Evolutionary conservation across 2,888 invertebrate genomes (phyloP).

Genomic region (Axea sp.): DNA sequence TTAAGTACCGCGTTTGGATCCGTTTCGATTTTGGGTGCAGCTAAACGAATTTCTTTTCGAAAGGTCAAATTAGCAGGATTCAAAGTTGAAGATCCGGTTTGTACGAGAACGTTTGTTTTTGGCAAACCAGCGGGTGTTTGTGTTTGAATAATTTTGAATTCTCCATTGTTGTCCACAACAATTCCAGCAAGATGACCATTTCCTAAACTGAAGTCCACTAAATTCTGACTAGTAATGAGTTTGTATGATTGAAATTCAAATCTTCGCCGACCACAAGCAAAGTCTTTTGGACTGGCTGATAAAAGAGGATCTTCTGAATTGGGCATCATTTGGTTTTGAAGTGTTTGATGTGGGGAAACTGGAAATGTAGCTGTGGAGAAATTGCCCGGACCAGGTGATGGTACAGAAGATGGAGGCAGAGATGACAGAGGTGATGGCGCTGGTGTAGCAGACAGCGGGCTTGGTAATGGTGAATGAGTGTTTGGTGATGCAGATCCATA

Average conservation of each 20-base stretch:
- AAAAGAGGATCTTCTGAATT: conserved; percentile 92
- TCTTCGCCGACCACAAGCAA: conserved; percentile 80
- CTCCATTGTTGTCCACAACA: conserved; percentile 83
- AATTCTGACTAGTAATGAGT: conserved; percentile 80
- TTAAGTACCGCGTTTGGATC: conserved; percentile 65
- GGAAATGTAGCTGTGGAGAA: conserved; percentile 76
- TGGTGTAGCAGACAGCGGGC: conserved; percentile 84
- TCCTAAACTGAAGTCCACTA: conserved; percentile 81
- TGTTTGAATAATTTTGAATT: conserved; percentile 82
- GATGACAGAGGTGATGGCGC: conserved; percentile 80
- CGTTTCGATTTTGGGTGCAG: conserved; percentile 72
- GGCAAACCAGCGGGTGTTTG: conserved; percentile 76
- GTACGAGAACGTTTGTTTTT: conserved; percentile 77
- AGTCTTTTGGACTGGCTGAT: conserved; percentile 91
- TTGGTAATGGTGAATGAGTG: conserved; percentile 82
- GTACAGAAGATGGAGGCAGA: conserved; percentile 77
- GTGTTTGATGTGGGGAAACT: conserved; percentile 79
- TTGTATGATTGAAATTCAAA: conserved; percentile 83
- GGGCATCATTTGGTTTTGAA: conserved; percentile 91
- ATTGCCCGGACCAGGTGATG: conserved; percentile 74
- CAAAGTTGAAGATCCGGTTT: conserved; percentile 70
- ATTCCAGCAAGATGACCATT: conserved; percentile 82
- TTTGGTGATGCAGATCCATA: conserved; percentile 79
- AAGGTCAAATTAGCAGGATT: conserved; percentile 75
- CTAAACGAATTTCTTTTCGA: conserved; percentile 74